Conservation (phyloP, 2,888 invertebrate species). For the Pimpla rufipes region DNA sequence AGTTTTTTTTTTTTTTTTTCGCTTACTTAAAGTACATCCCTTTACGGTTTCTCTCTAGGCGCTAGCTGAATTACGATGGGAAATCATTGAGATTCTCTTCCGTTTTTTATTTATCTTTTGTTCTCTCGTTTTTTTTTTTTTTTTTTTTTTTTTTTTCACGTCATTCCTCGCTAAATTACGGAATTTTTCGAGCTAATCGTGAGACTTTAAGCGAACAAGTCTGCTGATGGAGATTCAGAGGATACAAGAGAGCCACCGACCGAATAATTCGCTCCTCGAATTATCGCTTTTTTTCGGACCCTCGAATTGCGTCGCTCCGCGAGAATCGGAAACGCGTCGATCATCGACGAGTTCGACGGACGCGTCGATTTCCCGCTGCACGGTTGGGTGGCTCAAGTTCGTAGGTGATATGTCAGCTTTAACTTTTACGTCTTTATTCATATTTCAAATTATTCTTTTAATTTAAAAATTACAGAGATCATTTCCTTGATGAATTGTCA, state of each 20-base stretch:
- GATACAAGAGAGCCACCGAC: constrained; percentile 50
- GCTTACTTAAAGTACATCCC: constrained; percentile 69
- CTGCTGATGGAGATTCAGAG: constrained; percentile 33
- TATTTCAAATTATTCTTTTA: constrained; percentile 82
- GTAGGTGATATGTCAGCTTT: constrained; percentile 79
- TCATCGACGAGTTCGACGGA: not conserved
- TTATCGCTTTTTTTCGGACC: constrained; percentile 3
- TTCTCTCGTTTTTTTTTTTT: constrained; percentile 18
- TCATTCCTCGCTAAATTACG: constrained; percentile 27
- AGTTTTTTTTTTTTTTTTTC: constrained; percentile 64
- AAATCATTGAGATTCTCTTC: constrained; percentile 43
- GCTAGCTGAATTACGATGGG: constrained; percentile 58
- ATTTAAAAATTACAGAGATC: constrained; percentile 85
- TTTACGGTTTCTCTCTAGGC: constrained; percentile 56
- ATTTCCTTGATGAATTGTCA: constrained; percentile 83
- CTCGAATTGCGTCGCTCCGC: not conserved
- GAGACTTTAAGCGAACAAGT: constrained; percentile 32
- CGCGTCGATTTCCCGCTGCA: not conserved
- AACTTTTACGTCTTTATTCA: constrained; percentile 74
- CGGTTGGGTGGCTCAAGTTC: constrained; percentile 77
- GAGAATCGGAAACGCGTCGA: constrained; percentile 14
- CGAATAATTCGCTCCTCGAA: not conserved
- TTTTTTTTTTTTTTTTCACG: constrained; percentile 11
- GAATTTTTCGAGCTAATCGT: constrained; percentile 31
- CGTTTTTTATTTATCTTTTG: too few species aligned